Evolutionary conservation across 2,888 invertebrate genomes (phyloP).

Genomic region (Conops quadrifasciatus): DNA sequence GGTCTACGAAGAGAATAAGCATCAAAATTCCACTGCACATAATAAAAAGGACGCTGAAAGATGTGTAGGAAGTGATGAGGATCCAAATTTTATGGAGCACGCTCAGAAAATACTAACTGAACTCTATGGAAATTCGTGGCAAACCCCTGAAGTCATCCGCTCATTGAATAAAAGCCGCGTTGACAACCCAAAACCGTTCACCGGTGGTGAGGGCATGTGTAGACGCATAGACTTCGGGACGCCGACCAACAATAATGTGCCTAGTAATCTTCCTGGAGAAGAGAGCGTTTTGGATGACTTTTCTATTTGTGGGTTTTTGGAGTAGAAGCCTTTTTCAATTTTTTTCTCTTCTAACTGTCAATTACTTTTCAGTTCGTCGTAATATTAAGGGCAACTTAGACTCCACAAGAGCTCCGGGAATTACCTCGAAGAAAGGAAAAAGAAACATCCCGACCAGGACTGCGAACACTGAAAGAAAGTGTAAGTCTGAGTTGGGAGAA

Average conservation of each 20-base stretch:
- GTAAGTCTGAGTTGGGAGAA: not conserved
- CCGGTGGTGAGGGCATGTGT: not conserved
- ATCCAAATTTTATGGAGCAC: conserved; percentile 49
- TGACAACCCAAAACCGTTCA: conserved; percentile 23
- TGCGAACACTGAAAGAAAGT: conserved; percentile 1
- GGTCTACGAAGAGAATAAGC: not conserved
- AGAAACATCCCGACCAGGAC: not conserved
- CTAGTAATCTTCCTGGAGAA: conserved; percentile 37
- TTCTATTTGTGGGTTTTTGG: conserved; percentile 57
- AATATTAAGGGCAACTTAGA: conserved; percentile 55
- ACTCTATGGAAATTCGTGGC: conserved; percentile 62
- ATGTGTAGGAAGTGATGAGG: conserved; percentile 8
- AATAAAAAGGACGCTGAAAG: not conserved
- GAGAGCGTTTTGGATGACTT: conserved; percentile 57
- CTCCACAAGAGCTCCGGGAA: conserved; percentile 54
- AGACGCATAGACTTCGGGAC: not conserved
- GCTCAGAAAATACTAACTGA: conserved; percentile 58
- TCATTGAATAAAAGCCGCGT: conserved; percentile 53
- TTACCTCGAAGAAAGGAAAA: conserved; percentile 10
- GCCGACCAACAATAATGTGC: not conserved
- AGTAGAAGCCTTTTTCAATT: not conserved
- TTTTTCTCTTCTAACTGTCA: not conserved
- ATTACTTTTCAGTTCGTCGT: conserved; percentile 48
- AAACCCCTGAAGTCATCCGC: conserved; percentile 61
- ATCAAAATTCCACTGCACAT: not conserved